Evolutionary conservation across 2,797 vertebrate genomes (phyloP), one percentile per base, ranked within the genome.

Genomic region (Esox masquinongy): DNA sequence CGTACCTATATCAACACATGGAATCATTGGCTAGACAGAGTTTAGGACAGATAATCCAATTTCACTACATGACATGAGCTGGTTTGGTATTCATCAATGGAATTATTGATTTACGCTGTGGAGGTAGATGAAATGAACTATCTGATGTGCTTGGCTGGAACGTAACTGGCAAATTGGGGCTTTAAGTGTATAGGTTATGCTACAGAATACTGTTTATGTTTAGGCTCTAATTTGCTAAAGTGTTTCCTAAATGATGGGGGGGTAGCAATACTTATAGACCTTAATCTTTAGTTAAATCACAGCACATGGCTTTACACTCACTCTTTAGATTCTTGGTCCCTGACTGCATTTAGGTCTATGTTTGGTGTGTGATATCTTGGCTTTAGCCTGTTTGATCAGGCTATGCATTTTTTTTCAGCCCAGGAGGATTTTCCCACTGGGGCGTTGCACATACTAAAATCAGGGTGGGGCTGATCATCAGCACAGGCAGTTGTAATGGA

Each of bases 181-280:
- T 82, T 64, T 68, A 11, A 3, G 68, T 5, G 31, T 72, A 53
- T 43, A 43, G 39, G 39, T 9, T 7, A 9, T 9, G 39, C 39
- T 43, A 77, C 69, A 79, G 75, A 56, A 71, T 75, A 59, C 72
- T 59, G 77, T 75, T 80, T 79, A 74, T 43, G 77, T 29, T 70
- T 31, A 69, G 79, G 80, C 84, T 88, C 83, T 85, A 85, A 89
- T 86, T 87, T 85, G 82, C 79, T 81, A 82, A 87, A 89, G 84
- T 86, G 84, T 84, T 9, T 77, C 70, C 78, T 89, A 81, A 91
- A 88, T n/a, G 22, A 0, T 16, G 79, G 70, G 16, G 77, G 87
- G 84, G 86, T 89, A 89, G 53, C 0, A 77, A 82, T 85, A 88
- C 89, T 86, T 43, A 6, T 9, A 86, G 88, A 90, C 76, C 80